These are phyloP conservation scores for Phoxinus dragarum DNA, from an alignment of 2,797 vertebrate species.

Conservation along the genomic window DNA sequence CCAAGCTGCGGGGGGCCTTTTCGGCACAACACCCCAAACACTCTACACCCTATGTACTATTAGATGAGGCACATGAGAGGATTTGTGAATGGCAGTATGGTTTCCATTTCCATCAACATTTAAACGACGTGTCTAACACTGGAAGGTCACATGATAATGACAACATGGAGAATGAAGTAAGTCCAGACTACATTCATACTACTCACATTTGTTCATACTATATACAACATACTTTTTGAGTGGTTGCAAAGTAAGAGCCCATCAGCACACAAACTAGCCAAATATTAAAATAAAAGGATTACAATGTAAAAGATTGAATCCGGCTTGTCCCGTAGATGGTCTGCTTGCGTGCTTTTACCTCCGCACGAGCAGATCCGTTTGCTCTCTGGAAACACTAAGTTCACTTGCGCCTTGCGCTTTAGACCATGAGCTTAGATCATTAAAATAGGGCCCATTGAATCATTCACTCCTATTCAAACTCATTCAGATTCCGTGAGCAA, in stretches of 20 bases:
- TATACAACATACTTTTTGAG: background rate
- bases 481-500: background rate
- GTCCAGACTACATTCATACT: background rate
- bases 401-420: too few relatives aligned
- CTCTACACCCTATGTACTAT: background rate
- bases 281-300: too few relatives aligned
- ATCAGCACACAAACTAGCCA: too few relatives aligned
- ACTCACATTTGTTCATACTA: background rate
- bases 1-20: background rate
- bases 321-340: too few relatives aligned
- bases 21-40: background rate
- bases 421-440: too few relatives aligned
- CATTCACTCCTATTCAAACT: background rate
- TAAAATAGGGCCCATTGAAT: background rate
- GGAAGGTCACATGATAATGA: background rate
- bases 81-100: background rate
- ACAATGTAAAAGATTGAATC: too few relatives aligned
- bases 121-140: background rate
- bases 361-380: too few relatives aligned
- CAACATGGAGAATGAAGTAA: background rate
- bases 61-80: background rate
- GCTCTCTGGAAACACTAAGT: too few relatives aligned
- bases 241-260: background rate
- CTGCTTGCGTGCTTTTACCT: too few relatives aligned
- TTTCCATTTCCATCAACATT: too few relatives aligned